Conservation (phyloP, 2,888 invertebrate genomes). For the Lamellibrachia satsuma region DNA sequence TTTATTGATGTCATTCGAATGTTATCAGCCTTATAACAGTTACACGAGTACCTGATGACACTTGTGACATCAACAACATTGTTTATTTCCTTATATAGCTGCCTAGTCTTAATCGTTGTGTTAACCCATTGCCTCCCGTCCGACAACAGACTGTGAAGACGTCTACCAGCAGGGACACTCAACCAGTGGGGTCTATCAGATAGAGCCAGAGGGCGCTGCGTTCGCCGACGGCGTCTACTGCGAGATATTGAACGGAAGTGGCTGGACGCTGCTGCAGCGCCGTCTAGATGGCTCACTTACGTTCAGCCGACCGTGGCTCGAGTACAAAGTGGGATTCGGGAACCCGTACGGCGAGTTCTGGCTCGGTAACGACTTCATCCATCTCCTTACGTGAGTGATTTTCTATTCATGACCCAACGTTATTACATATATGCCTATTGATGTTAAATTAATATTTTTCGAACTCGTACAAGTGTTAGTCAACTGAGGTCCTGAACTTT, state of each 20-base stretch:
- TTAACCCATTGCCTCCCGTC: background rate
- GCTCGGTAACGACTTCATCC: constrained; percentile 57
- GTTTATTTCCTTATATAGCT: no score
- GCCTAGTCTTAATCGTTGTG: no score
- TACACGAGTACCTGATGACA: no score
- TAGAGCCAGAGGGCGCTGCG: constrained; percentile 46
- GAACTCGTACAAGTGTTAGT: no score
- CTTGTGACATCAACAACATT: no score
- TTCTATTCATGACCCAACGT: constrained; percentile 53
- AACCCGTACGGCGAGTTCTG: constrained; percentile 62
- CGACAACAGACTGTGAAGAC: constrained; percentile 58
- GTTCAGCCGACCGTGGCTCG: constrained; percentile 54
- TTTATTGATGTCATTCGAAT: no score
- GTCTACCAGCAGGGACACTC: constrained; percentile 50
- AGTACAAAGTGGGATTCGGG: constrained; percentile 63
- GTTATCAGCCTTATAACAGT: no score
- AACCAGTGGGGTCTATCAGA: constrained; percentile 55
- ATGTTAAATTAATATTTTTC: background rate
- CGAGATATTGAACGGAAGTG: constrained; percentile 56
- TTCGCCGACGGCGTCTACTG: constrained; percentile 57
- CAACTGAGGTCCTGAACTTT: no score
- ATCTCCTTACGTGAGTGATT: constrained; percentile 46
- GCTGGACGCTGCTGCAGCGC: constrained; percentile 57
- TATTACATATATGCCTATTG: background rate
- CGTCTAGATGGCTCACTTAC: constrained; percentile 53